phyloP scores from a whole-genome alignment of 2,797 vertebrate genomes.

The Meda fulgida region DNA sequence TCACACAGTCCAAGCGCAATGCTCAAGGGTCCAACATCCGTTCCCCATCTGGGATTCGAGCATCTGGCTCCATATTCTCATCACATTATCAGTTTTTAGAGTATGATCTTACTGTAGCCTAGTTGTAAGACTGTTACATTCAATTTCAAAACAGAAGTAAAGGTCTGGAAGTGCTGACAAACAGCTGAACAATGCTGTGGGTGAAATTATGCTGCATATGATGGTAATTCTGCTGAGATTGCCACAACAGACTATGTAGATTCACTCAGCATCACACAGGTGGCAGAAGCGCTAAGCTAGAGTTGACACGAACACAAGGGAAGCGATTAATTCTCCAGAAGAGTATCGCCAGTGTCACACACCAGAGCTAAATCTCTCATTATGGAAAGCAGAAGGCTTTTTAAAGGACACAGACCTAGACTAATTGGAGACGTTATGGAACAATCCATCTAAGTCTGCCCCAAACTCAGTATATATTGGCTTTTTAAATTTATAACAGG shows the following conservation, averaged over 20 bases:
- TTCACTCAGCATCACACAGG: constrained; percentile 8
- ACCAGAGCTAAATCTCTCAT: constrained; percentile 23
- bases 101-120: not conserved
- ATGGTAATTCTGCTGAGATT: constrained; percentile 34
- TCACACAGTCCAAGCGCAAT: not conserved
- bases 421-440: constrained; percentile 10
- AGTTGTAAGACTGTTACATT: not conserved
- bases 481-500: not conserved
- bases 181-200: not conserved
- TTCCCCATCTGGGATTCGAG: constrained; percentile 18
- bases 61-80: constrained; percentile 35
- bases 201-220: not conserved
- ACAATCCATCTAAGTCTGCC: not conserved
- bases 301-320: constrained; percentile 35
- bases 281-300: constrained; percentile 19
- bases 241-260: constrained; percentile 1
- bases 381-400: constrained; percentile 42
- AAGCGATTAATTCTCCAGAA: constrained; percentile 46
- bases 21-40: constrained; percentile 37
- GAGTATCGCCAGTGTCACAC: constrained; percentile 15
- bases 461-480: not conserved
- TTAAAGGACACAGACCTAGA: constrained; percentile 17
- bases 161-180: constrained; percentile 23
- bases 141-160: not conserved
- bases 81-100: constrained; percentile 3